Percentiles rank a stretch among this genome's conserved stretches.
phyloP scores from a whole-genome alignment of 2,797 vertebrate genomes.

The Hippoglossus hippoglossus region DNA sequence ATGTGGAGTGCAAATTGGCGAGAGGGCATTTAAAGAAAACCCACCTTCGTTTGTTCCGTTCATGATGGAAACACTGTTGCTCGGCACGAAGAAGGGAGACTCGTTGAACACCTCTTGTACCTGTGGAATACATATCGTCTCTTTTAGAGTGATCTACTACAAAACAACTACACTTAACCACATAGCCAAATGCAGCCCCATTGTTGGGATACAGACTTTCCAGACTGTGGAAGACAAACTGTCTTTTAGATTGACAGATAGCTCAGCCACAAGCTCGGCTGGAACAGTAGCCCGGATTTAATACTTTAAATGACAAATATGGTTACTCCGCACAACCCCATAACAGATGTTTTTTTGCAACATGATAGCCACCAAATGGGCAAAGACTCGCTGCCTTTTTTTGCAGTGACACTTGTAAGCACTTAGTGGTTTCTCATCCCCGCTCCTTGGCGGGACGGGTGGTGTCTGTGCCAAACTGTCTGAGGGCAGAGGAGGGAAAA shows the following conservation, averaged over 20 bases:
- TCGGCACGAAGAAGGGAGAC: slow-evolving; percentile 95
- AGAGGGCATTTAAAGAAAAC: slow-evolving; percentile 3
- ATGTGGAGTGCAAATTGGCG: background rate
- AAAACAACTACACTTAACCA: background rate
- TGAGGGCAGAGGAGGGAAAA: slow-evolving; percentile 65
- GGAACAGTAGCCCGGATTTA: slow-evolving; percentile 78
- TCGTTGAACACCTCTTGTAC: slow-evolving; percentile 91
- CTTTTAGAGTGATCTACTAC: no score
- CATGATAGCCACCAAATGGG: slow-evolving; percentile 77
- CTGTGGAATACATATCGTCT: slow-evolving; percentile 72
- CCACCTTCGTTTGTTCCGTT: slow-evolving; percentile 95
- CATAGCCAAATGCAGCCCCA: background rate
- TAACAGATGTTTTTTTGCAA: slow-evolving; percentile 85
- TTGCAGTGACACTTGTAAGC: slow-evolving; percentile 79
- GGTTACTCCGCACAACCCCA: slow-evolving; percentile 82
- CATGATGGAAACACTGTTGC: slow-evolving; percentile 94
- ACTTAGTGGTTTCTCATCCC: slow-evolving; percentile 84
- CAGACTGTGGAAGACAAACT: slow-evolving; percentile 49
- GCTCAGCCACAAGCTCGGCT: slow-evolving; percentile 73
- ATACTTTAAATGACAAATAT: slow-evolving; percentile 84
- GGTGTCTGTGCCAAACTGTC: slow-evolving; percentile 77
- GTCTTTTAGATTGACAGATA: slow-evolving; percentile 72
- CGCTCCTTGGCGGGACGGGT: slow-evolving; percentile 68
- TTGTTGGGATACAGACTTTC: slow-evolving; percentile 26
- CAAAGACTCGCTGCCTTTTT: slow-evolving; percentile 73